phyloP scores from a whole-genome alignment of 2,888 invertebrate species.

The Heliconius ismenius region DNA sequence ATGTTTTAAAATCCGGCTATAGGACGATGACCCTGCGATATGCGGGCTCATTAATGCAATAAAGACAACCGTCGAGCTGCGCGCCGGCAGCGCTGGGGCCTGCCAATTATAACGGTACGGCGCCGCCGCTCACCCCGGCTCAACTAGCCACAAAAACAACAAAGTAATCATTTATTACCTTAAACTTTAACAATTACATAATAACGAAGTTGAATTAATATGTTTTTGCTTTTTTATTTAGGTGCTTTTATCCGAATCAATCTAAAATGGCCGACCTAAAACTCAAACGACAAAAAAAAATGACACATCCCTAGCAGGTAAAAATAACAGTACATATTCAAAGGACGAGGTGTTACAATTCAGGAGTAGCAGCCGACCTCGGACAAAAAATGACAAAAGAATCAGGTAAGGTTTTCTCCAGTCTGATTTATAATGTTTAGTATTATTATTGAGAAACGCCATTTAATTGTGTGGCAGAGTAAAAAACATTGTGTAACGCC shows the following conservation, averaged over 20 bases:
- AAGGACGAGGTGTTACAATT: conserved; percentile 56
- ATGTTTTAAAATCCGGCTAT: conserved; percentile 52
- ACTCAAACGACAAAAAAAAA: conserved; percentile 28
- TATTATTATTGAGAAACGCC: conserved; percentile 61
- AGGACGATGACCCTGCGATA: conserved; percentile 60
- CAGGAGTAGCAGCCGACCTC: conserved; percentile 57
- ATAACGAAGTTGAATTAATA: not conserved
- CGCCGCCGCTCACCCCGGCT: conserved; percentile 45
- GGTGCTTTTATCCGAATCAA: not conserved
- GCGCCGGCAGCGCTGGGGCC: conserved; percentile 49
- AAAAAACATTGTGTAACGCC: conserved; percentile 53
- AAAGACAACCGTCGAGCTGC: conserved; percentile 55
- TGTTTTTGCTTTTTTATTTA: not conserved
- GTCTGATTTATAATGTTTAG: conserved; percentile 58
- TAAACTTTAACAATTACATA: not conserved
- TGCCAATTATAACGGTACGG: conserved; percentile 56
- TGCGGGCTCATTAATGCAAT: conserved; percentile 68
- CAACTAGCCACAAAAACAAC: conserved; percentile 40
- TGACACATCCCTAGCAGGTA: conserved; percentile 44
- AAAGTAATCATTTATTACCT: conserved; percentile 8
- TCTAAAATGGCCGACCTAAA: not conserved
- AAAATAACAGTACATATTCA: conserved; percentile 59
- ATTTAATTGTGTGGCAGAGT: conserved; percentile 54
- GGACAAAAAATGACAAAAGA: conserved; percentile 52
- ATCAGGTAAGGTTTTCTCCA: conserved; percentile 60